These are phyloP conservation scores for Lottia scabra DNA, from an alignment of 2,888 invertebrate species.

Conservation along the genomic window DNA sequence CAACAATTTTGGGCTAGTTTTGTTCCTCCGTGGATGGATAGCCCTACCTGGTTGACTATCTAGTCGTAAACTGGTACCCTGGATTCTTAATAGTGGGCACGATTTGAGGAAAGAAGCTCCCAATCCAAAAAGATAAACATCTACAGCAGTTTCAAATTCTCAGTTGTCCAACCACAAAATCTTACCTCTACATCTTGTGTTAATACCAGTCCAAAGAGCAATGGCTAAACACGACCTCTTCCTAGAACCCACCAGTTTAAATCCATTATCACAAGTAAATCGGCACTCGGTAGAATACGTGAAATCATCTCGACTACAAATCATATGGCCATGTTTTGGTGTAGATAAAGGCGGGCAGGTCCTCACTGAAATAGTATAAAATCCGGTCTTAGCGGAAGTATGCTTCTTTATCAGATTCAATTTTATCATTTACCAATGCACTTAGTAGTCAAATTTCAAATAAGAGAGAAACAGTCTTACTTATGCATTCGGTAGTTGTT, in stretches of 20 bases:
- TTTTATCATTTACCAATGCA: too few relatives aligned
- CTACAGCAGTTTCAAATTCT: too few relatives aligned
- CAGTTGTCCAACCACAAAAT: too few relatives aligned
- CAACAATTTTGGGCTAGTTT: too few relatives aligned
- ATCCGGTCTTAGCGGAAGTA: background rate
- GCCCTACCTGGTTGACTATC: too few relatives aligned
- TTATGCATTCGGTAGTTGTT: slow-evolving; percentile 74
- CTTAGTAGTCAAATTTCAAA: too few relatives aligned
- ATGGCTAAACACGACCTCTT: slow-evolving; percentile 77
- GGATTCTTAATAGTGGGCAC: too few relatives aligned
- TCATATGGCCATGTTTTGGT: slow-evolving; percentile 75
- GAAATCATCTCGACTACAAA: slow-evolving; percentile 69
- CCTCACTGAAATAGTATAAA: slow-evolving; percentile 76
- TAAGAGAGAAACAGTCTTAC: slow-evolving; percentile 68
- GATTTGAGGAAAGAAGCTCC: too few relatives aligned
- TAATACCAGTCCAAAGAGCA: slow-evolving; percentile 79
- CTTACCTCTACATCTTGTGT: slow-evolving; percentile 77
- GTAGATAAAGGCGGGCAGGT: slow-evolving; percentile 74
- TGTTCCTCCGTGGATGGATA: too few relatives aligned
- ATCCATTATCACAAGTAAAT: slow-evolving; percentile 77
- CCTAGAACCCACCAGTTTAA: slow-evolving; percentile 76
- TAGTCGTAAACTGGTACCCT: too few relatives aligned
- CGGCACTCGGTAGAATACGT: slow-evolving; percentile 77
- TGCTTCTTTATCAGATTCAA: too few relatives aligned
- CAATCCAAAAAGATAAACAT: too few relatives aligned